A percentile compares a stretch with the other conserved stretches of the same genome.
Conservation (phyloP, 2,113 vertebrate genomes). For the Pterocles gutturalis region DNA sequence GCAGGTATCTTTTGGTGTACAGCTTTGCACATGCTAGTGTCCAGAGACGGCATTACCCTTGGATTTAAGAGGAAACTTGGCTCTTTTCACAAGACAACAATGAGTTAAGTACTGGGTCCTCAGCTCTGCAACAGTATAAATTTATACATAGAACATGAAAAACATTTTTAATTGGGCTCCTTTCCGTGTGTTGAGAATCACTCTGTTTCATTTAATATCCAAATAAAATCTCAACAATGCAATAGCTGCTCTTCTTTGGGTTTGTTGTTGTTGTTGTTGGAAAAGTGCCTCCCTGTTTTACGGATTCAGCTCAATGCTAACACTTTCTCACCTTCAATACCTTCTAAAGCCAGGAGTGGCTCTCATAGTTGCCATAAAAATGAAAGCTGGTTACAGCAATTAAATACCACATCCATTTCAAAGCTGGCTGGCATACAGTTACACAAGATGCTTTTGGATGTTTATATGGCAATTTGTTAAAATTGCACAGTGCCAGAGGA, state of each 20-base stretch:
- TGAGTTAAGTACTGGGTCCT: neutral
- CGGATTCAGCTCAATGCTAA: neutral
- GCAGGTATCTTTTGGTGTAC: neutral
- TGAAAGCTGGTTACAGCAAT: neutral
- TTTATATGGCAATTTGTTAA: neutral
- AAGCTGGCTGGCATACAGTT: neutral
- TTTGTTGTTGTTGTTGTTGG: neutral
- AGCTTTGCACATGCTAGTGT: neutral
- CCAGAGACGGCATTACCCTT: neutral
- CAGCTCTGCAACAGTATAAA: neutral
- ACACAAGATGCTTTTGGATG: neutral
- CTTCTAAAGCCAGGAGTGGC: neutral
- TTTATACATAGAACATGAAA: neutral
- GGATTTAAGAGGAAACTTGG: neutral
- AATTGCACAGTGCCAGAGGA: neutral
- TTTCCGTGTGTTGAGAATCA: neutral
- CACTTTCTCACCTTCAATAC: neutral
- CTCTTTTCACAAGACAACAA: neutral
- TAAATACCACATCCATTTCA: neutral
- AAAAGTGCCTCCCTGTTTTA: neutral
- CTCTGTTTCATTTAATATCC: neutral
- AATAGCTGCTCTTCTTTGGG: neutral
- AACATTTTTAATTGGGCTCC: neutral
- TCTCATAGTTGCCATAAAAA: neutral
- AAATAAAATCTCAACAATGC: neutral